These are phyloP conservation scores for Peromyscus aztecus DNA, from an alignment of 2,797 vertebrate genomes.

Conservation along the genomic window DNA sequence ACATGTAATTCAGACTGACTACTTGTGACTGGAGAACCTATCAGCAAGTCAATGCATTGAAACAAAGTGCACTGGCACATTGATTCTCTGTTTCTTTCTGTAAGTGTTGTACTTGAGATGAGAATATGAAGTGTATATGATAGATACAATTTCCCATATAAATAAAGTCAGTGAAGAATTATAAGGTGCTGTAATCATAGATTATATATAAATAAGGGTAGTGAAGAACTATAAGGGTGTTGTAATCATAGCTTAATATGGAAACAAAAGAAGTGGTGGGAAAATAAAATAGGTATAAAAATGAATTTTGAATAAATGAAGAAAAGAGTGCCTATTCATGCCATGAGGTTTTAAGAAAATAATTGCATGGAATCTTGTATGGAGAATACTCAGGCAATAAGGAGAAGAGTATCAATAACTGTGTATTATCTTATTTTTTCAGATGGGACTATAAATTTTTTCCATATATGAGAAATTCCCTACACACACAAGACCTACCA, in stretches of 20 bases:
- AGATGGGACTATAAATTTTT: constrained; percentile 33
- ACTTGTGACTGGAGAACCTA: not conserved
- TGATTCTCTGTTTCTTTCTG: constrained; percentile 25
- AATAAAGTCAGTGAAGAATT: constrained; percentile 34
- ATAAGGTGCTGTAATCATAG: not conserved
- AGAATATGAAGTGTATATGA: constrained; percentile 31
- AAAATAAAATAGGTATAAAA: not conserved
- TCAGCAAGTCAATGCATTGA: not conserved
- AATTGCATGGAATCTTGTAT: constrained; percentile 6
- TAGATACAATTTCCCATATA: not conserved
- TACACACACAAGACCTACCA: not conserved
- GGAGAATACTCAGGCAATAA: not conserved
- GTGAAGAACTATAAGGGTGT: constrained; percentile 6
- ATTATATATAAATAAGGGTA: not conserved
- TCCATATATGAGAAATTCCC: not conserved
- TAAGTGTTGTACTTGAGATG: not conserved
- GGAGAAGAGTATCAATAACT: not conserved
- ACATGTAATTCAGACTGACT: not conserved
- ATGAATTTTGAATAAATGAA: constrained; percentile 27
- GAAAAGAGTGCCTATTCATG: constrained; percentile 33
- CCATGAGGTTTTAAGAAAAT: constrained; percentile 31
- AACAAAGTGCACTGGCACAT: not conserved
- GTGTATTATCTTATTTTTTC: not conserved
- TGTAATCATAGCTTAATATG: constrained; percentile 20
- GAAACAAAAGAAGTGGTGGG: constrained; percentile 29